Evolutionary conservation across 1,140 invertebrate genomes (phyloP), one percentile per base, ranked within the genome.

Genomic region (Zaprionus tsacasi): DNA sequence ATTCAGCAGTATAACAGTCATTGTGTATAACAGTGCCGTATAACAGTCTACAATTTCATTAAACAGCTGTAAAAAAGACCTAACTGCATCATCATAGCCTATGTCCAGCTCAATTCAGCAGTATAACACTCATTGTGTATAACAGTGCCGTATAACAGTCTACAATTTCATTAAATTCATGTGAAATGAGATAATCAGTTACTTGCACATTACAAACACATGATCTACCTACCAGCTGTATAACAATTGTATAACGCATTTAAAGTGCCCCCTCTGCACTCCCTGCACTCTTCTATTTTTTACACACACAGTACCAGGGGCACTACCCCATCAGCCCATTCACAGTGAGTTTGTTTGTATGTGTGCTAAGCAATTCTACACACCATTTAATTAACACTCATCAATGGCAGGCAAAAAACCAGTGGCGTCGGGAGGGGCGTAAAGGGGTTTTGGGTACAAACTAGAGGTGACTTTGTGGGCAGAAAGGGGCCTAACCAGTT

Each of bases 381-480:
- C 69, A 80, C 77, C 61, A 74, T 81, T 85, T 81, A 85, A 83
- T 83, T 83, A 83, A 74, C 81, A 85, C 81, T 59, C 45, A 25
- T 15, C 52, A 54, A 54, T 35, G 15, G 36, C 25, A 33, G 15
- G 38, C 21, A 21, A 13, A 52, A n/a, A 6, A 5, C 3, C 6
- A 17, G 17, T 11, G 11, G 2, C 21, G 5, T 10, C 0, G 33
- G 5, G 0, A 13, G 45, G 13, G n/a, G 21, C 21, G 12, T 1
- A 17, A 4, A 1, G 25, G 33, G 17, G 27, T 6, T 5, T 30
- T 30, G 27, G 4, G 27, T 30, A 30, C 27, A 4, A 30, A 30
- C 27, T 30, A 30, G 27, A 30, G 27, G 27, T 30, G 27, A 30
- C 27, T 30, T 30, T 6, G 13, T 1, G 15, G 3, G 30, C 35